These are phyloP conservation scores for Creontiades dilutus DNA, from an alignment of 2,888 invertebrate species.

Conservation along the genomic window DNA sequence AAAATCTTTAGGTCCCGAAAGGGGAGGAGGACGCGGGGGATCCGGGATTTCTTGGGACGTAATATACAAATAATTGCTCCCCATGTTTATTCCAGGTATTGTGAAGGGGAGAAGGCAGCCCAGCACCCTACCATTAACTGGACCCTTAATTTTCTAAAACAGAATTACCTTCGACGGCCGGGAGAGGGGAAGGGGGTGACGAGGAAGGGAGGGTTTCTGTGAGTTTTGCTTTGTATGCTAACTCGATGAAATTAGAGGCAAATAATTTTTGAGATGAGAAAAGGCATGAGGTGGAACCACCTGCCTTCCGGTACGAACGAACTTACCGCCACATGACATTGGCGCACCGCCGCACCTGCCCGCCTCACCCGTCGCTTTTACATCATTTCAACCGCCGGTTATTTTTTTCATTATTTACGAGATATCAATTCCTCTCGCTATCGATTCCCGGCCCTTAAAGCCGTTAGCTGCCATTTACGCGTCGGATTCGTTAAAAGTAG, in stretches of 20 bases:
- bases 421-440: too few relatives aligned
- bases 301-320: conserved; percentile 62
- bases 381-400: background rate
- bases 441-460: too few relatives aligned
- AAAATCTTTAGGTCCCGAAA: background rate
- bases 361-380: background rate
- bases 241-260: conserved; percentile 67
- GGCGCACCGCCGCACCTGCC: conserved; percentile 40
- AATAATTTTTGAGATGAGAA: conserved; percentile 58
- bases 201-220: conserved; percentile 45
- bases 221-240: conserved; percentile 69
- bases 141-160: conserved; percentile 69
- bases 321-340: conserved; percentile 60
- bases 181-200: background rate
- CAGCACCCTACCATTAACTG: conserved; percentile 61
- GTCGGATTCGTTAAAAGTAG: too few relatives aligned
- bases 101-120: conserved; percentile 7
- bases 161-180: conserved; percentile 54
- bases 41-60: conserved; percentile 51
- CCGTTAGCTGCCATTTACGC: too few relatives aligned
- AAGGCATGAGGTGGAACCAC: conserved; percentile 68
- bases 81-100: conserved; percentile 67
- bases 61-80: conserved; percentile 68
- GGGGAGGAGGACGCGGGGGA: background rate
- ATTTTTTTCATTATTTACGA: background rate